phyloP scores from a whole-genome alignment of 2,888 invertebrate species.

The Pyrrhia umbra region DNA sequence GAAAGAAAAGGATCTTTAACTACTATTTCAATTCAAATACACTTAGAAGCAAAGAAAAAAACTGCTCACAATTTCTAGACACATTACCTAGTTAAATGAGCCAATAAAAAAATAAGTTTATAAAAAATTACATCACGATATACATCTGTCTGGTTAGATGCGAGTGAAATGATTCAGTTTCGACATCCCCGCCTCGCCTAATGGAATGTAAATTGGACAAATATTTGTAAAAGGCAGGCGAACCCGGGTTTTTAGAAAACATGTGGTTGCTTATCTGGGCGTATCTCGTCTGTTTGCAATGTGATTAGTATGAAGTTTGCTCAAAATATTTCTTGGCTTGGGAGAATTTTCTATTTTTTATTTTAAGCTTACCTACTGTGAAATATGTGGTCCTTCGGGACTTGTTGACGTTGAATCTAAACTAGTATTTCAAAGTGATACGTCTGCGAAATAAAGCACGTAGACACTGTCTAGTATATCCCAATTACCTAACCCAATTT shows the following conservation, averaged over 20 bases:
- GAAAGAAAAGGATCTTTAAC: too few species aligned
- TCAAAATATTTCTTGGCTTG: constrained; percentile 12
- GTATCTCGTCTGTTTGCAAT: constrained; percentile 26
- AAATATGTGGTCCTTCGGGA: too few species aligned
- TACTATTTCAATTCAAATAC: too few species aligned
- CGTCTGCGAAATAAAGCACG: not conserved
- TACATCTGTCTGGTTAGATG: constrained; percentile 11
- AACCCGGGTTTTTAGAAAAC: constrained; percentile 41
- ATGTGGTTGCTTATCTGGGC: constrained; percentile 19
- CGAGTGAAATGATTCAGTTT: constrained; percentile 49
- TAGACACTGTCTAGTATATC: too few species aligned
- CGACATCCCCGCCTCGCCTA: constrained; percentile 37
- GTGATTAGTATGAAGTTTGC: constrained; percentile 29
- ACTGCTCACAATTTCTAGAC: constrained; percentile 1
- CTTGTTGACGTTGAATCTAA: not conserved
- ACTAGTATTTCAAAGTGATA: not conserved
- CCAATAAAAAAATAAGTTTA: constrained; percentile 6
- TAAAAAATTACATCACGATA: constrained; percentile 25
- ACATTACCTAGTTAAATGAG: not conserved
- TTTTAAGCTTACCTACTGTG: too few species aligned
- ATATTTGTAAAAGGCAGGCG: constrained; percentile 54
- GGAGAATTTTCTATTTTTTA: not conserved
- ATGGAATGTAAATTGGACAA: constrained; percentile 62
- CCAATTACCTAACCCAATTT: not conserved
- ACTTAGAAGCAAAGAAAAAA: not conserved